A percentile compares a stretch with the other conserved stretches of the same genome.
Conservation (phyloP, 1,140 invertebrate species). For the Drosophila sechellia region DNA sequence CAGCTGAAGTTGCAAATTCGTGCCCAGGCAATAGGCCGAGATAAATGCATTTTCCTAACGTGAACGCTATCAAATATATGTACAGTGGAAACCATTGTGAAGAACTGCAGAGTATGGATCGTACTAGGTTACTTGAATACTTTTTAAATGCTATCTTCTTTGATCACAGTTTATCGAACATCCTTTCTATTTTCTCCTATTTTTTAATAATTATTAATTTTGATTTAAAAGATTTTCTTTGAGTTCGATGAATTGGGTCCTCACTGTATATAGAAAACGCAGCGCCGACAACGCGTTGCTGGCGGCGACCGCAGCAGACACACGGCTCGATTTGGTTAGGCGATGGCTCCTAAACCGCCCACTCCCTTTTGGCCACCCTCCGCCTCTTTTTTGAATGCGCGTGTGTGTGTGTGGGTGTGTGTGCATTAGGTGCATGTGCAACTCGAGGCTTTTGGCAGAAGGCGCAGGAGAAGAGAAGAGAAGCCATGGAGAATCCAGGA, state of each 20-base stretch:
- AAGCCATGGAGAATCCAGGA: constrained; percentile 35
- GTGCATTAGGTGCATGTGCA: constrained; percentile 77
- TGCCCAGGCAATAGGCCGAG: constrained; percentile 61
- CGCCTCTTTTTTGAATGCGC: neutral
- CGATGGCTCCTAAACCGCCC: constrained; percentile 24
- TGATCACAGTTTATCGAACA: no score
- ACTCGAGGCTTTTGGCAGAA: constrained; percentile 74
- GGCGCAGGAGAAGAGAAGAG: constrained; percentile 37
- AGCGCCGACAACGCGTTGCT: constrained; percentile 72
- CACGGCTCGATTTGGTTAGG: constrained; percentile 75
- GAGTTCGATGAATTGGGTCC: neutral
- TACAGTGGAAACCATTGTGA: constrained; percentile 3
- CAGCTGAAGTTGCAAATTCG: constrained; percentile 37
- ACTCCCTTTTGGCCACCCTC: neutral
- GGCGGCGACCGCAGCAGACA: constrained; percentile 78
- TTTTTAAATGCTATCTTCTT: neutral
- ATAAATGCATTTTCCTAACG: constrained; percentile 80
- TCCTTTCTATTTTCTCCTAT: no score
- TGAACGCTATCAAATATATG: constrained; percentile 62
- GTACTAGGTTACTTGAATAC: neutral
- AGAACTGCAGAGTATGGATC: neutral
- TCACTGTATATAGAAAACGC: constrained; percentile 63
- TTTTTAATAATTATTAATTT: no score
- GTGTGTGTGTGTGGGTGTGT: constrained; percentile 41
- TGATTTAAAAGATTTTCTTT: neutral